Base-by-base conservation (phyloP, 2,888 invertebrate genomes). In the Caradrina clavipalpis region DNA sequence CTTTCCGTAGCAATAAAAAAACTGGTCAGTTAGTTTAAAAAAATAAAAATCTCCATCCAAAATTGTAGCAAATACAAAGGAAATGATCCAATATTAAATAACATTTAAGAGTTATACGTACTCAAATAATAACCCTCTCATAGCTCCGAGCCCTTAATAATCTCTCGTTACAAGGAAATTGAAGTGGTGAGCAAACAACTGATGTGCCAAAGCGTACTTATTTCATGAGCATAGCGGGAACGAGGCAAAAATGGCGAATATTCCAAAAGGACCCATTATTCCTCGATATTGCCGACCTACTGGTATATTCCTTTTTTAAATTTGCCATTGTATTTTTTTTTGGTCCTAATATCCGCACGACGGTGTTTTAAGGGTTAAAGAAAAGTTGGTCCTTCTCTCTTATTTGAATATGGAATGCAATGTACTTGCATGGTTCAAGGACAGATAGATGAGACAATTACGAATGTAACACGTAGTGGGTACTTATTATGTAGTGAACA, bases 141-240 rank as follows among this genome's bases (percentile, higher is more conserved):
- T 57, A 19, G 60, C 61, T 53, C 22, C 47, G 49, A 64, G 73
- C 60, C 56, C 68, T 77, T 72, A 81, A 64, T 83, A 81, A 80
- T 66, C 74, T 67, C 83, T 84, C 75, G 76, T 86, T 88, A 93
- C 92, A 90, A 90, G 89, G 82, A 85, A 80, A 84, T 75, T 93
- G 87, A 86, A 94, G 94, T 87, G 92, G 82, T 89, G 80, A 66
- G 91, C 91, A 94, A 92, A 94, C 87, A 94, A 69, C 77, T 78
- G 69, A 66, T 73, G 74, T 76, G 69, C 62, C 62, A 62, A 70
- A 58, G 69, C 42, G 67, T 73, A 73, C 69, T 70, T 68, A 62
- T 58, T 74, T 76, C 66, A 80, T 68, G 60, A 73, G 75, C 17
- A 60, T 10, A 42, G 51, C 62, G 64, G 68, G 57, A 64, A 68